Evolutionary conservation across 1,140 invertebrate genomes (phyloP).

Genomic region (Ostrea edulis): DNA sequence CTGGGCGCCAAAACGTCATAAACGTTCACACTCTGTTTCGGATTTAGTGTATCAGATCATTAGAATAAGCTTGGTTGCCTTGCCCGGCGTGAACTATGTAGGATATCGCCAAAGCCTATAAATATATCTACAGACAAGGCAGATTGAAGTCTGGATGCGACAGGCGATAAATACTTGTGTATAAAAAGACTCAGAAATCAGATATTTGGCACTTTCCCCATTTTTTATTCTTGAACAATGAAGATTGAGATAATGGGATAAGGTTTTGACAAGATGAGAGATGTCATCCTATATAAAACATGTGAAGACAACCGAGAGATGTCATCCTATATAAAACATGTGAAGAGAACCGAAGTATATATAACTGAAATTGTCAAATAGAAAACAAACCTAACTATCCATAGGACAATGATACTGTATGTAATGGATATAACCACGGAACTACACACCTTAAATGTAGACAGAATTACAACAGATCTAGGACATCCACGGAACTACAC

Average conservation of each 20-base stretch:
- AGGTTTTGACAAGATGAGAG: neutral
- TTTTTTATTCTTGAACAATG: neutral
- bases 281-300: neutral
- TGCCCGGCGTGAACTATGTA: neutral
- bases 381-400: no score
- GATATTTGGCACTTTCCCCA: neutral
- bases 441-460: no score
- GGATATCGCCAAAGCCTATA: neutral
- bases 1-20: neutral
- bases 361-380: no score
- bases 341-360: no score
- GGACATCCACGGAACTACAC: no score
- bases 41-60: neutral
- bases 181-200: slow-evolving; percentile 6
- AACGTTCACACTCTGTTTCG: neutral
- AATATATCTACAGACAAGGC: neutral
- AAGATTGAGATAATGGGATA: neutral
- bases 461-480: no score
- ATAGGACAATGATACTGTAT: no score
- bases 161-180: neutral
- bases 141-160: neutral
- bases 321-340: neutral
- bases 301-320: no score
- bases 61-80: neutral
- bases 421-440: no score